Evolutionary conservation across 2,888 invertebrate genomes (phyloP), one percentile per base, ranked within the genome.

Genomic region (Hemaris fuciformis): DNA sequence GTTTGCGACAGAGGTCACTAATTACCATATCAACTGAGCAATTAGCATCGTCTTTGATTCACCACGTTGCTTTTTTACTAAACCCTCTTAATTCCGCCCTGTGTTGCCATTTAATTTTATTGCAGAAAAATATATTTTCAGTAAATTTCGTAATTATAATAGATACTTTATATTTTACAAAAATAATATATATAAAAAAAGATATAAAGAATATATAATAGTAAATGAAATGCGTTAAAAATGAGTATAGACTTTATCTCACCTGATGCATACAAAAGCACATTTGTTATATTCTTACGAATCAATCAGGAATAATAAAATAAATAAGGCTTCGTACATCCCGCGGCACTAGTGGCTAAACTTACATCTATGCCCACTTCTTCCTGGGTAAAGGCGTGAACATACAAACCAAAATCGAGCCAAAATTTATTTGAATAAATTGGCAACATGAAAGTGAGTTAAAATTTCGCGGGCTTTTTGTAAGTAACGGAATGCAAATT

Each of bases 401-500:
- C n/a, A n/a, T n/a, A n/a, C n/a, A n/a, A n/a, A n/a, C n/a, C n/a
- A 18, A 45, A 0, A 3, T 23, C 48, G 4, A 15, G 22, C 10
- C n/a, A n/a, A n/a, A 38, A 15, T 57, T 57, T 57, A n/a, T 23
- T 41, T 13, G 20, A 2, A 57, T n/a, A 41, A 38, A 13, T 57
- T 53, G 60, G 60, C 60, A 60, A 60, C 53, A 53, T 60, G 20
- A 60, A 34, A 43, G 18, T 10, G 43, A 42, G 45, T 46, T 61
- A 18, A 71, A 78, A 77, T 74, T 73, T 74, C 73, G 61, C 67
- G 64, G 68, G 76, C 77, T 85, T 83, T 85, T 83, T 77, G 77
- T 77, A 74, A 81, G 77, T 74, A 80, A 76, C 25, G 68, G 68
- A 81, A 92, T 91, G 91, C 89, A 88, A 92, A 91, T 92, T 76